Evolutionary conservation across 2,888 invertebrate species (phyloP), one percentile per base, ranked within the genome.

Genomic region (Drosophila parthenogenetica): DNA sequence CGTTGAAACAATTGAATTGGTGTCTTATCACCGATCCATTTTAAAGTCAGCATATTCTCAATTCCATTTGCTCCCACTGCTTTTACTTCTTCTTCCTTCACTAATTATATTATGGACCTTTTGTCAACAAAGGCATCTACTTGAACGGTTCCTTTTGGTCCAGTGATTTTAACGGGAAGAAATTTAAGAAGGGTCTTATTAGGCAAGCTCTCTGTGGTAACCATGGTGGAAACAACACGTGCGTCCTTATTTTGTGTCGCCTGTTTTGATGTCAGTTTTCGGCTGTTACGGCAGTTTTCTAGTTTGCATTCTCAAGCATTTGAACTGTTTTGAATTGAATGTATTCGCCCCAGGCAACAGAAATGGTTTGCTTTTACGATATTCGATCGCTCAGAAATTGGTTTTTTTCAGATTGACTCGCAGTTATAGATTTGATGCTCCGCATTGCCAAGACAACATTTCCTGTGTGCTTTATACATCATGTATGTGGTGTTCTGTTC

Each of bases 21-120:
- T 19, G 43, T 10, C 3, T 45, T 45, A 45, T 25, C 22, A 3
- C 25, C 45, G 13, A 45, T 45, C 45, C 45, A 45, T n/a, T 45
- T 25, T 3, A 45, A n/a, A 5, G 25, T 25, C 25, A 46, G 25
- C 7, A 25, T 3, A n/a, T n/a, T 46, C n/a, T 14, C 25, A 22
- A 2, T 7, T 29, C 46, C 46, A 5, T 29, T 46, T n/a, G n/a
- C 4, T 4, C 25, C 46, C 3, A 46, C 3, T n/a, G 7, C 4
- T 5, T 19, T n/a, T 10, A 1, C 46, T 13, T 29, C n/a, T 29
- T 29, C 46, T 13, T 46, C 46, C 2, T 25, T 29, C 13, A 46
- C 5, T 5, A 46, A n/a, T 3, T n/a, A 46, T 46, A 29, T 46
- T 22, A 14, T 46, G 22, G 46, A 46, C 7, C 46, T 14, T 29